Base-by-base conservation (phyloP, 2,888 invertebrate genomes). In the Acronicta alni region DNA sequence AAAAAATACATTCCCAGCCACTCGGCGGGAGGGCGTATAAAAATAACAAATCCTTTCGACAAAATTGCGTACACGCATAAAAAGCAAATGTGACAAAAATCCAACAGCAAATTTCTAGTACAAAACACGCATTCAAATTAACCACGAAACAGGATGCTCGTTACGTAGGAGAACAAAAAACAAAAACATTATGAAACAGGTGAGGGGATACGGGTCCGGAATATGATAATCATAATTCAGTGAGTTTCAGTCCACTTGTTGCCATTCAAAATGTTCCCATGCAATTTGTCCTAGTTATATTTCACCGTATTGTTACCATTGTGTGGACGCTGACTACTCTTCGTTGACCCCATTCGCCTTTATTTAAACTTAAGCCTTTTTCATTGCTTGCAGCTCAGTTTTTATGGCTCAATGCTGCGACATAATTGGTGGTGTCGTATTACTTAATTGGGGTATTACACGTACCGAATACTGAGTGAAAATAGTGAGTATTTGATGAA, bases 71-170 rank as follows among this genome's bases (percentile, higher is more conserved):
- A 42, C 7, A 32, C 37, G 32, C 46, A 60, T 37, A 56, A 63
- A 65, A 77, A 78, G 79, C 69, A 79, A 83, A 82, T 78, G 72
- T 76, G 80, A 81, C 84, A 84, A 87, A 87, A 87, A 85, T 82
- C 77, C 83, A 80, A 81, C 81, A 44, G 80, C 80, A 82, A 89
- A 85, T 82, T 84, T 80, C 80, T 81, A 82, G 83, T 75, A 84
- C 87, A 89, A 89, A 90, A 90, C 87, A 86, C 83, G 87, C 84
- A 88, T 89, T 86, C 87, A 89, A 91, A 92, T 91, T 92, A 92
- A 90, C 90, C 87, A 79, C 85, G 80, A 79, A 86, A 87, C 89
- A 86, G 90, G 91, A 90, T 84, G 89, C 90, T 91, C 89, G 90
- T 92, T 91, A 90, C 82, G 83, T 77, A 72, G 70, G 76, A 80